A percentile compares a stretch with the other conserved stretches of the same genome.
Evolutionary conservation across 1,140 invertebrate species (phyloP).

Genomic region (Eupristina koningsbergeri): DNA sequence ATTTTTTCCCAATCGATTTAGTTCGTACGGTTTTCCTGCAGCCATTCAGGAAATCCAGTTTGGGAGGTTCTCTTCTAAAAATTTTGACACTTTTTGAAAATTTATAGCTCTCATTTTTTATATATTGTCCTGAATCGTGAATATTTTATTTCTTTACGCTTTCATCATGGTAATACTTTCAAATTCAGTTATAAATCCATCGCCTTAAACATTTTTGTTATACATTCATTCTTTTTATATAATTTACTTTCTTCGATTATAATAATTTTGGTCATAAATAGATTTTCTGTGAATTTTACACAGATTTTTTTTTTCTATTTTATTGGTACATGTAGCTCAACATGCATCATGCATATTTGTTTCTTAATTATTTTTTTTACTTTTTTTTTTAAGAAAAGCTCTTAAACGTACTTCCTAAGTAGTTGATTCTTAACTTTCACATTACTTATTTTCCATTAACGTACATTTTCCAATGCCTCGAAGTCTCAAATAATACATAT

Average conservation of each 20-base stretch:
- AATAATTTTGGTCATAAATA: background rate
- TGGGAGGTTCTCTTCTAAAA: slow-evolving; percentile 60
- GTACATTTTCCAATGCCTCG: slow-evolving; percentile 53
- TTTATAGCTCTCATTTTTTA: slow-evolving; percentile 8
- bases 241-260: background rate
- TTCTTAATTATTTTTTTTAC: slow-evolving; percentile 39
- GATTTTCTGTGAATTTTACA: slow-evolving; percentile 10
- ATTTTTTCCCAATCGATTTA: slow-evolving; percentile 58
- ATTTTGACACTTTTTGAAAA: slow-evolving; percentile 42
- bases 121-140: slow-evolving; percentile 18
- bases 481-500: slow-evolving; percentile 38
- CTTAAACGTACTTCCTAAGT: slow-evolving; percentile 30
- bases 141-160: background rate
- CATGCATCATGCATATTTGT: slow-evolving; percentile 60
- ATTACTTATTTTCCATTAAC: slow-evolving; percentile 34
- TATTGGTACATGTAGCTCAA: slow-evolving; percentile 63
- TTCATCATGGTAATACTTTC: slow-evolving; percentile 8
- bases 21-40: slow-evolving; percentile 69
- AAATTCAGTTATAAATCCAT: slow-evolving; percentile 23
- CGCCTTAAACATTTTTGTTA: background rate
- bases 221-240: slow-evolving; percentile 3
- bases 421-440: slow-evolving; percentile 2
- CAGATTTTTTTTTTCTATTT: slow-evolving; percentile 50
- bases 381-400: slow-evolving; percentile 22
- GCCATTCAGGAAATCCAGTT: slow-evolving; percentile 72